Conservation (phyloP, 92 coral and sea anemone genomes). For the Isaurus tuberculatus region DNA sequence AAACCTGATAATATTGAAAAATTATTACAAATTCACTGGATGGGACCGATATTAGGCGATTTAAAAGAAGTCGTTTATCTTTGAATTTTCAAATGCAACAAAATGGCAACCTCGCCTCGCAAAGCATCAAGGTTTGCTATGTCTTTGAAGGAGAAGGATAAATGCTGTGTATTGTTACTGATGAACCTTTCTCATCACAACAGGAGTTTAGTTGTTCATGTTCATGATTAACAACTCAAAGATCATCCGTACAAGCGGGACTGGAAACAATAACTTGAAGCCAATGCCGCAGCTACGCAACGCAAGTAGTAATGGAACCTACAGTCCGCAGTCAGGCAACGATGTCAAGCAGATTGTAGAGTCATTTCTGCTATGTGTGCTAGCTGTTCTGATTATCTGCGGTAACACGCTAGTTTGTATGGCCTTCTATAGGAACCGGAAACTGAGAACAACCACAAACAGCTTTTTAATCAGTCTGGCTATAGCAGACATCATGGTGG, state of each 20-base stretch:
- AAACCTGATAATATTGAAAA: too few species aligned
- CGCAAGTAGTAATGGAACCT: background rate
- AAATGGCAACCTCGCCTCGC: too few species aligned
- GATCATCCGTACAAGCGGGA: background rate
- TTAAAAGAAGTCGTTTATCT: too few species aligned
- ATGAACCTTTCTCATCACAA: too few species aligned
- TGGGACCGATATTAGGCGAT: too few species aligned
- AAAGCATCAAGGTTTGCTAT: too few species aligned
- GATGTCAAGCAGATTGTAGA: constrained; percentile 61
- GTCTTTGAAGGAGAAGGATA: too few species aligned
- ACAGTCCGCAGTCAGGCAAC: background rate
- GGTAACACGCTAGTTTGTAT: constrained; percentile 90
- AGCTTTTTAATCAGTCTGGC: constrained; percentile 83
- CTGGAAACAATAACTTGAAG: background rate
- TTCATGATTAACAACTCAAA: background rate
- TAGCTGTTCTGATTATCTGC: constrained; percentile 69
- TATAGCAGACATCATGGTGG: constrained; percentile 87
- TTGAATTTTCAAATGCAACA: too few species aligned
- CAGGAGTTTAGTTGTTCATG: too few species aligned
- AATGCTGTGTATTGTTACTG: too few species aligned
- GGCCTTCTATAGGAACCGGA: constrained; percentile 80
- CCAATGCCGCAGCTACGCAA: constrained; percentile 12
- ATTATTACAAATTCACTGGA: too few species aligned
- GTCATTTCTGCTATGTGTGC: constrained; percentile 62
- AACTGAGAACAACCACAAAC: constrained; percentile 90